A percentile compares a stretch with the other conserved stretches of the same genome.
Conservation (phyloP, 2,113 vertebrate genomes). For the Fukomys damarensis region DNA sequence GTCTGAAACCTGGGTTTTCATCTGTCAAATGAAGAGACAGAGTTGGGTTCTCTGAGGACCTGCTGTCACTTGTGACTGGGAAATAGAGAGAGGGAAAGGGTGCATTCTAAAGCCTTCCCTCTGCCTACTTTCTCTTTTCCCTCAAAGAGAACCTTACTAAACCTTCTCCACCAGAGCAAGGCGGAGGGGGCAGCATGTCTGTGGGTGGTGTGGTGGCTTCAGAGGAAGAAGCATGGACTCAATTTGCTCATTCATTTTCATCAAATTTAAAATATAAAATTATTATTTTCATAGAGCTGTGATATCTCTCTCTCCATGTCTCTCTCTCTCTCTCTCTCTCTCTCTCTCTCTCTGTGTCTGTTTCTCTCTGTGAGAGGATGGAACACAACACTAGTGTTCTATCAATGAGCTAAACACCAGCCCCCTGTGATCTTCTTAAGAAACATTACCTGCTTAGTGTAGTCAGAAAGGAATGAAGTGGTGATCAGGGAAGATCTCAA, state of each 20-base stretch:
- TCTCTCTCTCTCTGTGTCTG: neutral
- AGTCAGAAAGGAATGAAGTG: neutral
- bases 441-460: neutral
- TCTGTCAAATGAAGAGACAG: neutral
- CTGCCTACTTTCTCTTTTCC: neutral
- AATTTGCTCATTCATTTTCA: neutral
- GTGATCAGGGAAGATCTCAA: neutral
- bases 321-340: neutral
- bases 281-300: conserved; percentile 2
- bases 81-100: neutral
- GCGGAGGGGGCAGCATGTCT: neutral
- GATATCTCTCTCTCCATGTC: neutral
- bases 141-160: neutral
- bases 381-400: neutral
- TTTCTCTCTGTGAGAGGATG: neutral
- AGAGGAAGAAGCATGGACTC: neutral
- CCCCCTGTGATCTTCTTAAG: neutral
- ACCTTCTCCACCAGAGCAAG: neutral
- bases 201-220: neutral
- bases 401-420: neutral
- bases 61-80: neutral
- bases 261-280: neutral
- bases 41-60: neutral
- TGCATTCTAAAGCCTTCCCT: neutral
- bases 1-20: conserved; percentile 15